Evolutionary conservation across 2,113 vertebrate genomes (phyloP).

Genomic region (Pelusios castaneus): DNA sequence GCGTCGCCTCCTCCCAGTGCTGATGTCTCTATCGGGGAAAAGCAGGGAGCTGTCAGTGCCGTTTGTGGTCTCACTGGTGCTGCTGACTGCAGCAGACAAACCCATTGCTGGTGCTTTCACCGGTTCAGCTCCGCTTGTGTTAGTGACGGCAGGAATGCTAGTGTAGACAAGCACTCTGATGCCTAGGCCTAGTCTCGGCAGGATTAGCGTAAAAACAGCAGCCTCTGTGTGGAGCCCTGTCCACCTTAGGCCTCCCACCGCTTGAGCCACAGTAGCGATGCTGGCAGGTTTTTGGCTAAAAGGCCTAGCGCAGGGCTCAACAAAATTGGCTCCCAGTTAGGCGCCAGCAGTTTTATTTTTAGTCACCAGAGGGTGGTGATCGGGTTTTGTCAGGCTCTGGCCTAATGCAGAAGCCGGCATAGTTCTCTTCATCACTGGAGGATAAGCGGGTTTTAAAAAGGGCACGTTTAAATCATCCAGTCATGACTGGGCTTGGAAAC

Average conservation of each 20-base stretch:
- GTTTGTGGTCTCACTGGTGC: neutral
- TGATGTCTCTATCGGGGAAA: neutral
- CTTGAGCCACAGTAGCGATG: neutral
- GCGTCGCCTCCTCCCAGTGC: neutral
- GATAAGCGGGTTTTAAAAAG: neutral
- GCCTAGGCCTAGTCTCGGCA: neutral
- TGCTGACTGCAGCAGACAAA: neutral
- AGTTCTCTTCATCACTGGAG: neutral
- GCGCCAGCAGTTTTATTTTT: too few relatives aligned
- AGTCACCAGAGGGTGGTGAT: too few relatives aligned
- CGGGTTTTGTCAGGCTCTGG: too few relatives aligned
- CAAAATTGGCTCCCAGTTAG: too few relatives aligned
- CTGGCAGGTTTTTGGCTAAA: neutral
- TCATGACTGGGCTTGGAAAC: neutral
- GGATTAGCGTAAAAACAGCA: neutral
- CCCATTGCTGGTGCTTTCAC: neutral
- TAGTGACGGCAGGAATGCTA: neutral
- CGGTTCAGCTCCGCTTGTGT: neutral
- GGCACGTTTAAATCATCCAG: neutral
- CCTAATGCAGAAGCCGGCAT: neutral
- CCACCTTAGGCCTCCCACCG: neutral
- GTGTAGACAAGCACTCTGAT: neutral
- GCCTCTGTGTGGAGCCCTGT: neutral
- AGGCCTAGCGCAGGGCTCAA: neutral
- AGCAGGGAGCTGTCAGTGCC: neutral